phyloP scores from a whole-genome alignment of 2,113 vertebrate species.

The Clinocottus analis region DNA sequence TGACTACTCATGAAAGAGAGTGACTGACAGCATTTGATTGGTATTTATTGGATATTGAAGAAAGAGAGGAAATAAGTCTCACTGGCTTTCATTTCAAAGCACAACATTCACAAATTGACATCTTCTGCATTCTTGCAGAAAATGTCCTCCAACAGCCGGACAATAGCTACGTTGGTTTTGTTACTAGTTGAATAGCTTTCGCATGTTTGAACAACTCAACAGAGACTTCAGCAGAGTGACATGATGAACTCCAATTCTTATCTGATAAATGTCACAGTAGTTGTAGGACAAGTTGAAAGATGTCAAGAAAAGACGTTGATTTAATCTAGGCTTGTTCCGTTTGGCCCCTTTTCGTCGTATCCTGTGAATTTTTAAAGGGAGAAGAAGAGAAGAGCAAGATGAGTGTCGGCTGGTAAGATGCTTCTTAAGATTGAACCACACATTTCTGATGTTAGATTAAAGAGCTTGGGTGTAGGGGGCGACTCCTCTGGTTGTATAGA shows the following conservation, averaged over 20 bases:
- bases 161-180: neutral
- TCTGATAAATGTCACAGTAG: no score
- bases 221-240: neutral
- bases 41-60: slow-evolving; percentile 23
- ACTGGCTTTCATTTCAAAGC: neutral
- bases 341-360: neutral
- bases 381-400: no score
- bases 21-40: slow-evolving; percentile 10
- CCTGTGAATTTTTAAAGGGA: neutral
- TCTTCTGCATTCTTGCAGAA: neutral
- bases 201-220: neutral
- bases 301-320: no score
- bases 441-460: no score
- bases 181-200: neutral
- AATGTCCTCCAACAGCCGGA: no score
- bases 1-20: slow-evolving; percentile 1
- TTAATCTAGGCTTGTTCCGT: slow-evolving; percentile 13
- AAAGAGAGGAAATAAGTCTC: neutral
- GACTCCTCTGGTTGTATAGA: no score
- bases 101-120: neutral
- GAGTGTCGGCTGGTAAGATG: no score
- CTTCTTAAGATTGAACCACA: no score
- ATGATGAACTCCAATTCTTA: neutral
- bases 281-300: no score
- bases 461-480: no score